Base-by-base conservation (phyloP, 2,888 invertebrate species). In the Sarcophaga carnaria region DNA sequence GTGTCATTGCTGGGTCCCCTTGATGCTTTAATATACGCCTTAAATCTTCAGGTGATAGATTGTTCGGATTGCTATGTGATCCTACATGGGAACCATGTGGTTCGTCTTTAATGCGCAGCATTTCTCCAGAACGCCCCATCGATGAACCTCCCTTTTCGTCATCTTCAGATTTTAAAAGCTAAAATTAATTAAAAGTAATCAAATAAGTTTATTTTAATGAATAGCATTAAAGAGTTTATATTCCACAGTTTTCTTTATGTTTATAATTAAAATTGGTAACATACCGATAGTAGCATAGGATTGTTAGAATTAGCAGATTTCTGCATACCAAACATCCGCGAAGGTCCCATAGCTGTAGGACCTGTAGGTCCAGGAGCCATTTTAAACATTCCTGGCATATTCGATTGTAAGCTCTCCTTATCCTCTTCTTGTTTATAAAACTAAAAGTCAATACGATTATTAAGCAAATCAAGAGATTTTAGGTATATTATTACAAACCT, bases 121-220 rank as follows among this genome's bases (percentile, higher is more conserved):
- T 92, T 76, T 95, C 95, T 89, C 95, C 95, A 72, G 94, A 94
- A 4, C 92, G 91, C 3, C 90, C 90, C 79, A 89, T 90, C 69
- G 82, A 88, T 89, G 70, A 78, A 54, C 94, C 89, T 94, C 94
- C 88, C 75, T 84, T 87, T 83, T 96, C 95, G 89, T 97, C 97
- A 89, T 97, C 97, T 90, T 97, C 97, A 85, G 95, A 96, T 93
- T 96, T 97, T 88, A 97, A 94, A 93, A 97, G 95, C 97, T 97
- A 92, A 27, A 93, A 80, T 85, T 37, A 93, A 80, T 85, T 37
- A 69, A 83, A 25, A 66, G 67, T 45, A 63, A 60, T 84, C 69
- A 86, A 82, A 88, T 87, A 37, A 37, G 10, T 37, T 37, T 37
- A 37, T 37, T 37, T 37, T 37, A 37, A 37, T 37, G 37, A 37